Evolutionary conservation across 2,888 invertebrate species (phyloP).

Genomic region (Phengaris arion): DNA sequence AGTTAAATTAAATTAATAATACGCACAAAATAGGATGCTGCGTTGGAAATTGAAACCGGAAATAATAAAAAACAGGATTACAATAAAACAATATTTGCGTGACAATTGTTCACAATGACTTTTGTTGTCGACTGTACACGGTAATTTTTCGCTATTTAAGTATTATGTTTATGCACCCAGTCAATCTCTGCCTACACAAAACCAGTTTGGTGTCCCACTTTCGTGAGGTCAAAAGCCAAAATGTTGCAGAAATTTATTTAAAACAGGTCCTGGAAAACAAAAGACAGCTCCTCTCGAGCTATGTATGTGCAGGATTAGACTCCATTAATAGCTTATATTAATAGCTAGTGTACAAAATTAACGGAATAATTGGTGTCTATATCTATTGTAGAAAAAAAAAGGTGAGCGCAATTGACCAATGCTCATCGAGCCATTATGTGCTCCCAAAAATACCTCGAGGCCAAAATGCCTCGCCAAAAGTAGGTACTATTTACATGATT

Average conservation of each 20-base stretch:
- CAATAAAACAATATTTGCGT: conserved; percentile 12
- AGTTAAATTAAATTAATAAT: not conserved
- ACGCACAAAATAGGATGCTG: too few species aligned
- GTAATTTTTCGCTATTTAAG: not conserved
- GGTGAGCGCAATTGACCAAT: too few species aligned
- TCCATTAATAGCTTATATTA: too few species aligned
- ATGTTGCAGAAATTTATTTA: not conserved
- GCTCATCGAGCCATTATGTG: too few species aligned
- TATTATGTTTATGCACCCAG: conserved; percentile 24
- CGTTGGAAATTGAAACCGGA: not conserved
- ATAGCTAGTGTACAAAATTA: too few species aligned
- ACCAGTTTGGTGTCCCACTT: not conserved
- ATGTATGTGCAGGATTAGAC: not conserved
- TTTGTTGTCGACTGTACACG: not conserved
- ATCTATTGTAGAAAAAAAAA: too few species aligned
- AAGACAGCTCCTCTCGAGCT: not conserved
- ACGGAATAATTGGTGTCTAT: too few species aligned
- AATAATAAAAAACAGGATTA: not conserved
- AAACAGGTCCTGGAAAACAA: too few species aligned
- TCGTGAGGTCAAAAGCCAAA: not conserved
- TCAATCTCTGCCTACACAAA: conserved; percentile 13
- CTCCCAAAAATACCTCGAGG: too few species aligned
- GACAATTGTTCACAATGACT: not conserved
- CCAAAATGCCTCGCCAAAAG: too few species aligned
- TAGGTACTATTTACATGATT: too few species aligned